Evolutionary conservation across 2,797 vertebrate genomes (phyloP), one percentile per base, ranked within the genome.

Genomic region (Bufotes viridis): DNA sequence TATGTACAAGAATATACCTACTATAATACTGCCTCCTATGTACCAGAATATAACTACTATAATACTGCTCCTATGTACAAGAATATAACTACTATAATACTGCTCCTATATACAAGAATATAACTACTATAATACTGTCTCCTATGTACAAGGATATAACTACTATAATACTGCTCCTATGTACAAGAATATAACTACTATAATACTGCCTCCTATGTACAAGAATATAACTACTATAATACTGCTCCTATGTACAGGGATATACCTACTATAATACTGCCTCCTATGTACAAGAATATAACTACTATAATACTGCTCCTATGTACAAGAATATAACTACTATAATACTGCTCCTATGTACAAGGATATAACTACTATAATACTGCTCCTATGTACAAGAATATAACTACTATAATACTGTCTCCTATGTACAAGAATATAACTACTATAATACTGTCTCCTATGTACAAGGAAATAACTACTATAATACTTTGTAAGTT

Each of bases 1-100:
- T 70, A 72, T 72, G 6, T 72, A 72, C 70, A 72, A 20, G 70
- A 72, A 72, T 72, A 72, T 72, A 72, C 34, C 69, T 72, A 72
- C 70, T 72, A 72, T 42, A 72, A 72, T 69, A 69, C 65, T 69
- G 24, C 65, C 20, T 3, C 63, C 63, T 65, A 65, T 65, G n/a
- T 42, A 72, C 70, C 42, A 72, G 29, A 72, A 72, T 72, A 72
- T 42, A 72, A 72, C 70, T 72, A 72, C 67, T 72, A 72, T 72
- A 72, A 72, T 72, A 72, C 70, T 72, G 29, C 70, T 34, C 70
- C 70, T 72, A 72, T 72, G 15, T 72, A 75, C 72, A 75, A 51
- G 34, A 75, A 75, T 75, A 75, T 75, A 75, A 75, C 72, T 75
- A 75, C 72, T 75, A 75, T 75, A 75, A 75, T 75, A 75, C 72